Evolutionary conservation across 2,888 invertebrate genomes (phyloP).

Genomic region (Podabrus alpinus): DNA sequence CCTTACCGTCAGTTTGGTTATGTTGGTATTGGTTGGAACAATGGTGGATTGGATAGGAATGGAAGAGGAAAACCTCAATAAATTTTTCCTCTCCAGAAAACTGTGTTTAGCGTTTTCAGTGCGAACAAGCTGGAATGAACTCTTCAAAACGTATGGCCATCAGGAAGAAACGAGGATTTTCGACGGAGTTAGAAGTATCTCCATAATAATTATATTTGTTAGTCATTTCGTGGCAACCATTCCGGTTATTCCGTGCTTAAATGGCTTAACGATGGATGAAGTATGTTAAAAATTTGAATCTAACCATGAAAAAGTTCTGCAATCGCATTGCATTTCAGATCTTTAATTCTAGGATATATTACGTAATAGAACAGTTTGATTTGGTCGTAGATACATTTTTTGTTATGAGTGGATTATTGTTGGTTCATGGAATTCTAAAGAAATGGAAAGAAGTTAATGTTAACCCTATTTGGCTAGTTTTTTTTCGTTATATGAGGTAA

Average conservation of each 20-base stretch:
- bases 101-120: not conserved
- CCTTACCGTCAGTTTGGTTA: not conserved
- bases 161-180: not conserved
- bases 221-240: not conserved
- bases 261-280: not conserved
- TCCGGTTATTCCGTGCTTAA: not conserved
- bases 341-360: too few species aligned
- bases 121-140: not conserved
- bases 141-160: not conserved
- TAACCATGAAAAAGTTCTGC: too few species aligned
- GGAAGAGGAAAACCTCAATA: not conserved
- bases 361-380: too few species aligned
- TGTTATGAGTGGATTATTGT: too few species aligned
- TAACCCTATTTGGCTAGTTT: too few species aligned
- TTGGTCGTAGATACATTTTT: too few species aligned
- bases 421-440: too few species aligned
- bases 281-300: not conserved
- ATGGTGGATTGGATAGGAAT: not conserved
- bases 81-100: not conserved
- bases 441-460: too few species aligned
- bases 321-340: too few species aligned
- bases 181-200: not conserved
- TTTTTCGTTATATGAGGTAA: too few species aligned
- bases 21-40: not conserved
- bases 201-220: not conserved